Percentiles rank a stretch among this genome's conserved stretches.
These are phyloP conservation scores for Stegodyphus dumicola DNA, from an alignment of 1,140 invertebrate species.

Conservation along the genomic window DNA sequence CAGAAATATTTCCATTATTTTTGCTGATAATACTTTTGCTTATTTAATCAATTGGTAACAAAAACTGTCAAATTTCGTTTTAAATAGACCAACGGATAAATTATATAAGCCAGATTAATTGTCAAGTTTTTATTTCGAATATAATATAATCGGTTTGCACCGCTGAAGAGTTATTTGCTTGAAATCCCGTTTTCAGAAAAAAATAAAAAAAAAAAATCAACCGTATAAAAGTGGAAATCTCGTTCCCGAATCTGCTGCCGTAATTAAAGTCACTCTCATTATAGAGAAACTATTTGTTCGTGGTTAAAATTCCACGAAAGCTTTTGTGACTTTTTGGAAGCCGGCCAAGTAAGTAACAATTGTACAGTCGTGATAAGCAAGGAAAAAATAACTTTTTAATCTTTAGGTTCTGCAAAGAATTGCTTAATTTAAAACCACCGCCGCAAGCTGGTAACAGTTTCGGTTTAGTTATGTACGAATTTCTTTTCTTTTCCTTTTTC, in stretches of 20 bases:
- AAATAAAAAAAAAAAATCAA: not conserved
- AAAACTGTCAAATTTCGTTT: too few relatives aligned
- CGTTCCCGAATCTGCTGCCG: conserved; percentile 30
- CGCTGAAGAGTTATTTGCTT: too few relatives aligned
- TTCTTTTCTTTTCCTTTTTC: conserved; percentile 14
- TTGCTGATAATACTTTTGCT: too few relatives aligned
- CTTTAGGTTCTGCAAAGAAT: conserved; percentile 47
- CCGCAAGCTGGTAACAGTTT: not conserved
- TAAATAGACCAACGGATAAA: too few relatives aligned
- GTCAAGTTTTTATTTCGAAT: too few relatives aligned
- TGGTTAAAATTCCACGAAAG: conserved; percentile 42
- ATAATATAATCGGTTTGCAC: too few relatives aligned
- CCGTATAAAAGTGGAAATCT: conserved; percentile 29
- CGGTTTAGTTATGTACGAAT: not conserved
- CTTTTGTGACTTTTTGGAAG: conserved; percentile 51
- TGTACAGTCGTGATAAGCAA: conserved; percentile 25
- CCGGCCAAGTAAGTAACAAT: conserved; percentile 33
- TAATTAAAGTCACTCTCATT: conserved; percentile 52
- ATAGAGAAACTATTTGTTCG: conserved; percentile 48
- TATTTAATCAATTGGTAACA: too few relatives aligned
- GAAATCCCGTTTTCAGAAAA: not conserved
- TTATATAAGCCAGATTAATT: too few relatives aligned
- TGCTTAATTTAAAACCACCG: conserved; percentile 46
- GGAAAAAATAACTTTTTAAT: conserved; percentile 45
- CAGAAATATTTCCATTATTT: too few relatives aligned